These are phyloP conservation scores for Melikaiella ostensackeni DNA, from an alignment of 2,888 invertebrate species.

Conservation along the genomic window DNA sequence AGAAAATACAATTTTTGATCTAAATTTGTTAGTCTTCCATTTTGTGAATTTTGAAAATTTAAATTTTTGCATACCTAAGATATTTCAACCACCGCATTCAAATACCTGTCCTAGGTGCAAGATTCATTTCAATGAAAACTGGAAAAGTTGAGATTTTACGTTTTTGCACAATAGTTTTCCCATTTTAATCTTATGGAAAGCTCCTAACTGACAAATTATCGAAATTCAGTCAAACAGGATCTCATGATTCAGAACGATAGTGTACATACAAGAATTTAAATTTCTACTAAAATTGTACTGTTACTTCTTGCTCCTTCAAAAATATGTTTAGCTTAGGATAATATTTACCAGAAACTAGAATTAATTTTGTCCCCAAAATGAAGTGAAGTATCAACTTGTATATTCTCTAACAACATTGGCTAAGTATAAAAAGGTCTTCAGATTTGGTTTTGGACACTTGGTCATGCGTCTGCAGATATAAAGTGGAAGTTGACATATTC, in stretches of 20 bases:
- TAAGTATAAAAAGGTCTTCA: slow-evolving; percentile 13
- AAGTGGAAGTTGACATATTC: slow-evolving; percentile 44
- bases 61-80: too few relatives aligned
- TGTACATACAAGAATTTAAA: neutral
- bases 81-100: too few relatives aligned
- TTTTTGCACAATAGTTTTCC: too few relatives aligned
- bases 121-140: too few relatives aligned
- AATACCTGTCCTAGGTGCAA: too few relatives aligned
- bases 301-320: neutral
- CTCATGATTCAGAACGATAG: neutral
- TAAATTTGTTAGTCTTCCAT: too few relatives aligned
- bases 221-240: too few relatives aligned
- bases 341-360: slow-evolving; percentile 8
- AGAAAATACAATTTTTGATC: too few relatives aligned
- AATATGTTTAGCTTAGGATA: neutral
- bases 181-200: too few relatives aligned
- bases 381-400: slow-evolving; percentile 19
- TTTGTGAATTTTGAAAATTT: too few relatives aligned
- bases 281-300: neutral
- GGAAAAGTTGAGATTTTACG: too few relatives aligned
- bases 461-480: slow-evolving; percentile 35
- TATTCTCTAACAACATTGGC: neutral
- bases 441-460: slow-evolving; percentile 41
- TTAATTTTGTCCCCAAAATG: slow-evolving; percentile 31
- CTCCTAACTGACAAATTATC: too few relatives aligned